Evolutionary conservation across 2,113 vertebrate species (phyloP).

Genomic region (Gnathonemus longibarbis): DNA sequence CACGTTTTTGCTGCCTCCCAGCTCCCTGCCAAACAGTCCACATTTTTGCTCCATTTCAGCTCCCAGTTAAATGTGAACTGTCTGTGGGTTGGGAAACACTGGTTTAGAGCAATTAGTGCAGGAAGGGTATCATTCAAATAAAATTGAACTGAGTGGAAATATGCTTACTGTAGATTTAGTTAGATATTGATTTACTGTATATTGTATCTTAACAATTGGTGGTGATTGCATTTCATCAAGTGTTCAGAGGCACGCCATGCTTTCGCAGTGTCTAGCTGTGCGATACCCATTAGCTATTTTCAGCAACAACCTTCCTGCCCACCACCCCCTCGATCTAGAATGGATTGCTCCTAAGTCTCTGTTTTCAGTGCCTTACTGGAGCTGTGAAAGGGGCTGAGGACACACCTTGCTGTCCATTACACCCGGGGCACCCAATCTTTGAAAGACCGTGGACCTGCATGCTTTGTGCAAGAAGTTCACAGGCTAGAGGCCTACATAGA

Average conservation of each 20-base stretch:
- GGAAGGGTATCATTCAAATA: background rate
- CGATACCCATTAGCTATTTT: background rate
- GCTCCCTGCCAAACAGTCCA: background rate
- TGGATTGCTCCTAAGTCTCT: background rate
- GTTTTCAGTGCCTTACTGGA: background rate
- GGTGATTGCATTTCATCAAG: background rate
- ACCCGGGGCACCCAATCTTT: background rate
- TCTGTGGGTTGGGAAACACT: background rate
- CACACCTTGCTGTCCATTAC: background rate
- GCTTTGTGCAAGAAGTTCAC: background rate
- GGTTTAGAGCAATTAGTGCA: background rate
- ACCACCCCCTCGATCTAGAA: background rate
- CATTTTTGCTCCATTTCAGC: background rate
- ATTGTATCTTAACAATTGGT: background rate
- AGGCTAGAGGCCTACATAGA: background rate
- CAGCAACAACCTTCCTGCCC: background rate
- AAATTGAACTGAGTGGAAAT: background rate
- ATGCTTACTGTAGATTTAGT: background rate
- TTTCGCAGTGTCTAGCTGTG: background rate
- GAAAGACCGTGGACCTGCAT: background rate
- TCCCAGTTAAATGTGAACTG: background rate
- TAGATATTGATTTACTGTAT: background rate
- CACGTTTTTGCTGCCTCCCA: background rate
- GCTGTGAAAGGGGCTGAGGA: background rate
- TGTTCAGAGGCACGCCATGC: background rate